Conservation (phyloP, 2,797 vertebrate species). For the Anniella stebbinsi region DNA sequence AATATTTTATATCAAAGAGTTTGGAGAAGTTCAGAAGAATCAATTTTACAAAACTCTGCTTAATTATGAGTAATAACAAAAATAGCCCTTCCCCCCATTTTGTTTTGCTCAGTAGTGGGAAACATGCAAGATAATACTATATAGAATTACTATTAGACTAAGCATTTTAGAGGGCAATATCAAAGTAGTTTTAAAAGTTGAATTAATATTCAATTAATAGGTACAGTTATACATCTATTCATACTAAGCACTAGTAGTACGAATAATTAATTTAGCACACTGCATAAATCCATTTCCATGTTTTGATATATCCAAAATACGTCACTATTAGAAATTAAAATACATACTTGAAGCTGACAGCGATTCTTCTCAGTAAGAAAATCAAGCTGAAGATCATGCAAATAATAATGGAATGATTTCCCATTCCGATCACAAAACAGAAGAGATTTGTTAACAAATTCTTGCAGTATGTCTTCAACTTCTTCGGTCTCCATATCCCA, state of each 20-base stretch:
- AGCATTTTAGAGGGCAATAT: background rate
- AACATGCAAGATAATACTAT: background rate
- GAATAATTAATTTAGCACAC: background rate
- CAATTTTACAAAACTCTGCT: background rate
- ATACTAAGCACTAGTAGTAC: conserved; percentile 12
- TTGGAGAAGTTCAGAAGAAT: background rate
- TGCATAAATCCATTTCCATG: background rate
- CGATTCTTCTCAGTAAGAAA: conserved; percentile 95
- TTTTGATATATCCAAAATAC: background rate
- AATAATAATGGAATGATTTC: conserved; percentile 91
- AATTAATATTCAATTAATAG: background rate
- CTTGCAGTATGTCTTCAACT: conserved; percentile 94
- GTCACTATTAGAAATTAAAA: background rate
- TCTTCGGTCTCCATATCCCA: conserved; percentile 96
- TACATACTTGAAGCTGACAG: conserved; percentile 89
- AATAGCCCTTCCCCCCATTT: background rate
- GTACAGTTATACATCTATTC: background rate
- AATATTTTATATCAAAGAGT: background rate
- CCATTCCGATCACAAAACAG: conserved; percentile 91
- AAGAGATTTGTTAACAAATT: conserved; percentile 96
- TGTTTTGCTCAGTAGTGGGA: background rate
- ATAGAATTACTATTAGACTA: background rate
- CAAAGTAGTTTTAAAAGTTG: background rate
- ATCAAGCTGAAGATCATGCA: conserved; percentile 97
- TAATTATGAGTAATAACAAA: background rate